Conservation (phyloP, 2,797 vertebrate genomes). For the Oophaga sylvatica region DNA sequence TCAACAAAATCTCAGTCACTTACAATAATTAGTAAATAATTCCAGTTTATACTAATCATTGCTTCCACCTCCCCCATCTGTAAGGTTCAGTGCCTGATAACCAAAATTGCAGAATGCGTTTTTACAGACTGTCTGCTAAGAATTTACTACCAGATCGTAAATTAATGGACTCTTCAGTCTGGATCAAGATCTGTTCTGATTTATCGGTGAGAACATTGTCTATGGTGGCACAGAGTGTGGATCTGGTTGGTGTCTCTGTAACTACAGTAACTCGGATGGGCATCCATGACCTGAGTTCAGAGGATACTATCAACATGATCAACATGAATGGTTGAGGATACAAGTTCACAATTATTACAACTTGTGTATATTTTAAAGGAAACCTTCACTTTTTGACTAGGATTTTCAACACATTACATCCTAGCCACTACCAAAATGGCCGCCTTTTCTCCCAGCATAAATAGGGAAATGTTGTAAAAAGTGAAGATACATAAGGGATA, state of each 20-base stretch:
- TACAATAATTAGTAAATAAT: not conserved
- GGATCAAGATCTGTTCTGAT: not conserved
- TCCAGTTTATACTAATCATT: not conserved
- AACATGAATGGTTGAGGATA: not conserved
- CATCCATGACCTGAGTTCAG: not conserved
- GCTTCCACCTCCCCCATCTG: not conserved
- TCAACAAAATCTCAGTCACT: constrained; percentile 4
- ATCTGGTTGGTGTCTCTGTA: not conserved
- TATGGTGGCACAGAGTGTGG: not conserved
- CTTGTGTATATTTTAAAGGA: not conserved
- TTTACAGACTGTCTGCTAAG: not conserved
- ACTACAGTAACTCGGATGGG: not conserved
- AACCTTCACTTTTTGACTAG: not conserved
- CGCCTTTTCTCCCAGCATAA: not conserved
- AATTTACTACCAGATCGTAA: too few species aligned
- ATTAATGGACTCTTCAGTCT: not conserved
- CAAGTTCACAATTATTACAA: not conserved
- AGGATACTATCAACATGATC: not conserved
- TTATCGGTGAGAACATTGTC: not conserved
- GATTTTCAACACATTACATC: not conserved
- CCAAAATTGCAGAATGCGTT: not conserved
- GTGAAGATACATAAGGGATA: not conserved
- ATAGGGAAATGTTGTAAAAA: not conserved
- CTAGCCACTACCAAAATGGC: not conserved
- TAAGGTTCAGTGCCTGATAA: not conserved